Conservation (phyloP, 2,797 vertebrate species). For the Eospalax fontanierii region DNA sequence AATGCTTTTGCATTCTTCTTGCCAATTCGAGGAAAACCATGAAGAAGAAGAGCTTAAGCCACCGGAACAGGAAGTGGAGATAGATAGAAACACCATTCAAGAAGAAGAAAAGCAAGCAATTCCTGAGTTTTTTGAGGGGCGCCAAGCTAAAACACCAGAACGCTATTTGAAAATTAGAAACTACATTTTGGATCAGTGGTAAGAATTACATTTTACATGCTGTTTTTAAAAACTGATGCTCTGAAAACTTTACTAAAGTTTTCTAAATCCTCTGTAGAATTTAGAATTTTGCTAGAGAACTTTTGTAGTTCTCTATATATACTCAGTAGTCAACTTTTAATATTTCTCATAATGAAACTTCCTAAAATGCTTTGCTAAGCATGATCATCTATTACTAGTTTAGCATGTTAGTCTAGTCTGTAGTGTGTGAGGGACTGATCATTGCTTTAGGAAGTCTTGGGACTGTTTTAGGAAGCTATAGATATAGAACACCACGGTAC, state of each 20-base stretch:
- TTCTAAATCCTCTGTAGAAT: constrained; percentile 41
- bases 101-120: constrained; percentile 99
- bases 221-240: constrained; percentile 62
- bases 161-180: constrained; percentile 98
- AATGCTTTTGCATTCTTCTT: constrained; percentile 83
- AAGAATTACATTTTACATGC: constrained; percentile 79
- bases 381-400: not conserved
- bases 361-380: constrained; percentile 21
- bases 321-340: constrained; percentile 48
- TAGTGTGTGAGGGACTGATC: not conserved
- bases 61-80: constrained; percentile 95
- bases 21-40: constrained; percentile 87
- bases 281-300: constrained; percentile 61
- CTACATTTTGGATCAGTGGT: constrained; percentile 99
- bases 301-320: not conserved
- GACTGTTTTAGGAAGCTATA: not conserved
- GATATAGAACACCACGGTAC: not conserved
- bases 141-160: constrained; percentile 97
- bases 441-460: constrained; percentile 45
- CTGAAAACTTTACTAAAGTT: not conserved
- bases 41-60: constrained; percentile 94
- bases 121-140: constrained; percentile 98
- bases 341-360: constrained; percentile 24
- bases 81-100: constrained; percentile 93
- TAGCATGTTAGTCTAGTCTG: constrained; percentile 5